Evolutionary conservation across 2,797 vertebrate species (phyloP).

Genomic region (Onychomys arenicola): DNA sequence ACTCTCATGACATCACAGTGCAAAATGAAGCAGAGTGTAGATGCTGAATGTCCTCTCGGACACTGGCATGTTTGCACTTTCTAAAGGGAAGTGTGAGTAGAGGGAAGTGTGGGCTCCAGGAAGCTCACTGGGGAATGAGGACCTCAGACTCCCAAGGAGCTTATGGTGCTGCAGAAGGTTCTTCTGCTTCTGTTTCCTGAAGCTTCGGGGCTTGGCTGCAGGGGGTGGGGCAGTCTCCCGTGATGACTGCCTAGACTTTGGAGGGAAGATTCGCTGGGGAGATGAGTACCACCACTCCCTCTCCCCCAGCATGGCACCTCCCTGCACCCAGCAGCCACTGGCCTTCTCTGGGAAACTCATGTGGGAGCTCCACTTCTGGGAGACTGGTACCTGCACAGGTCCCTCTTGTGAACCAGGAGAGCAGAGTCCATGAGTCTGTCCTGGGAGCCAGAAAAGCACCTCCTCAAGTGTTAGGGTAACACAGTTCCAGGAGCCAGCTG

Average conservation of each 20-base stretch:
- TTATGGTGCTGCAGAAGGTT: neutral
- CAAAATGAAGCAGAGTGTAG: neutral
- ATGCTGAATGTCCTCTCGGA: neutral
- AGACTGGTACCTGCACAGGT: neutral
- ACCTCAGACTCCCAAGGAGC: neutral
- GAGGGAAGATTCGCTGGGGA: neutral
- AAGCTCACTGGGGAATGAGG: neutral
- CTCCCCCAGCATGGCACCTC: neutral
- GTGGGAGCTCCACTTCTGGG: neutral
- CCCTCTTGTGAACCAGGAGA: neutral
- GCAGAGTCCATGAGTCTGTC: neutral
- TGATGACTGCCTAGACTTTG: neutral
- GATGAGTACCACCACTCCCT: accelerated
- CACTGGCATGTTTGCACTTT: neutral
- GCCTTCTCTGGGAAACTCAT: neutral
- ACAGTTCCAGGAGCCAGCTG: neutral
- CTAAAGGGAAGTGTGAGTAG: conserved; percentile 1
- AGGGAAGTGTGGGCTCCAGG: neutral
- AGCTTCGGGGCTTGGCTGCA: neutral
- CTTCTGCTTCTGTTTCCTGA: neutral
- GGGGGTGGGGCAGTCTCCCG: neutral
- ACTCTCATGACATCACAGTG: neutral
- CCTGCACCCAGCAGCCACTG: neutral
- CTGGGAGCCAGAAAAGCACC: neutral
- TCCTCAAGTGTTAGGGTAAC: neutral